Evolutionary conservation across 2,113 vertebrate species (phyloP).

Genomic region (Prolemur simus): DNA sequence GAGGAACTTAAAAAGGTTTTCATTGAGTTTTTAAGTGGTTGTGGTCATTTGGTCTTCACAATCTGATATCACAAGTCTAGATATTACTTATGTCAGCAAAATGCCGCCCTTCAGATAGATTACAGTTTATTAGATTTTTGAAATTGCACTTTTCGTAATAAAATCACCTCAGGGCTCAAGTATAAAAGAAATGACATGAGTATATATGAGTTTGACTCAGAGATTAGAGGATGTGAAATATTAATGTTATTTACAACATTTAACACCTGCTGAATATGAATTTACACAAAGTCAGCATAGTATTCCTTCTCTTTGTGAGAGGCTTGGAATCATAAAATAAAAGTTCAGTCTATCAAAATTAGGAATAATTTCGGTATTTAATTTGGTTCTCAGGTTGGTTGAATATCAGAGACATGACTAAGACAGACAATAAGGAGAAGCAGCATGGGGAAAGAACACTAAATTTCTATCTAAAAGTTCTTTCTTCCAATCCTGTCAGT

Average conservation of each 20-base stretch:
- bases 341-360: not conserved
- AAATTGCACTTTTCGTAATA: slow-evolving; percentile 44
- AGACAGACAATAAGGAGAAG: not conserved
- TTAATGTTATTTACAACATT: slow-evolving; percentile 44
- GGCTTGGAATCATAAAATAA: not conserved
- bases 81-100: slow-evolving; percentile 41
- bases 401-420: not conserved
- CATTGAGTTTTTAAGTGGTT: not conserved
- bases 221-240: slow-evolving; percentile 56
- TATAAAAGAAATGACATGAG: not conserved
- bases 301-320: not conserved
- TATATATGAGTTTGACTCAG: slow-evolving; percentile 28
- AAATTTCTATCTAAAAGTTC: not conserved
- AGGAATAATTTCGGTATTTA: not conserved
- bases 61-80: not conserved
- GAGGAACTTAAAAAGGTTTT: not conserved
- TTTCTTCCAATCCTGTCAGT: not conserved
- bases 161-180: not conserved
- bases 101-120: slow-evolving; percentile 1
- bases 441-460: not conserved
- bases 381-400: not conserved
- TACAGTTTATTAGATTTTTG: slow-evolving; percentile 39
- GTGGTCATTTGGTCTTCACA: not conserved
- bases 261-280: not conserved
- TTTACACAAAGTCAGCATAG: not conserved